Conservation (phyloP, 2,797 vertebrate genomes). For the Paratrypauchen microcephalus region DNA sequence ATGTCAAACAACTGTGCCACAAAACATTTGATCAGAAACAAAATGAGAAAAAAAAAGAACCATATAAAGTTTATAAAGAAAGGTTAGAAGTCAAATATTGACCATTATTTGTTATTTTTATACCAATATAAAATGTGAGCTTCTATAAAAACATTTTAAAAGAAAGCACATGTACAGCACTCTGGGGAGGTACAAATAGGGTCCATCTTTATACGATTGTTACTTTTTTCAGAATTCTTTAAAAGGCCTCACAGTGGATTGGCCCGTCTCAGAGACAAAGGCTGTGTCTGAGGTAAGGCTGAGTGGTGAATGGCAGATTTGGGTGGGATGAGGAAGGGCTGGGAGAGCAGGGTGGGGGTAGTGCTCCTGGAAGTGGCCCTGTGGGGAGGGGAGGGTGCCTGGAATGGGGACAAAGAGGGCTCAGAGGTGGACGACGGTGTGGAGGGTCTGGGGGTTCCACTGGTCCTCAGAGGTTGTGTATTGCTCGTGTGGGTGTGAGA, state of each 20-base stretch:
- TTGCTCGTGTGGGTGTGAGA: slow-evolving; percentile 19
- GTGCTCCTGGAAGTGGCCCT: slow-evolving; percentile 58
- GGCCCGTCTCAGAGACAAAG: slow-evolving; percentile 82
- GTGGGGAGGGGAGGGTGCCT: slow-evolving; percentile 62
- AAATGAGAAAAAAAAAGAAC: slow-evolving; percentile 54
- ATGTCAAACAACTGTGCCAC: slow-evolving; percentile 35
- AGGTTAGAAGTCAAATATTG: slow-evolving; percentile 91
- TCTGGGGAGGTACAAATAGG: slow-evolving; percentile 29
- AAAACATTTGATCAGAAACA: slow-evolving; percentile 35
- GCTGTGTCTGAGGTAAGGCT: slow-evolving; percentile 81
- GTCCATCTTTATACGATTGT: not conserved
- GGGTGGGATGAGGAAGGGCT: slow-evolving; percentile 76
- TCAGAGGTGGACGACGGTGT: slow-evolving; percentile 52
- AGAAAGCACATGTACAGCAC: slow-evolving; percentile 71
- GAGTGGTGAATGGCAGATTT: slow-evolving; percentile 70
- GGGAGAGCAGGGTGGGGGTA: slow-evolving; percentile 71
- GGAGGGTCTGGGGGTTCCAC: slow-evolving; percentile 35
- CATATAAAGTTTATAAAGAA: slow-evolving; percentile 46
- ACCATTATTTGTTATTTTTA: slow-evolving; percentile 89
- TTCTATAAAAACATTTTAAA: slow-evolving; percentile 61
- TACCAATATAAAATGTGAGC: slow-evolving; percentile 77
- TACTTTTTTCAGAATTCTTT: not conserved
- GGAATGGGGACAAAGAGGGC: slow-evolving; percentile 32
- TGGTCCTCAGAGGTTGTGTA: slow-evolving; percentile 40
- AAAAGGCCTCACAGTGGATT: slow-evolving; percentile 61